Evolutionary conservation across 1,140 invertebrate species (phyloP).

Genomic region (Drosophila littoralis): DNA sequence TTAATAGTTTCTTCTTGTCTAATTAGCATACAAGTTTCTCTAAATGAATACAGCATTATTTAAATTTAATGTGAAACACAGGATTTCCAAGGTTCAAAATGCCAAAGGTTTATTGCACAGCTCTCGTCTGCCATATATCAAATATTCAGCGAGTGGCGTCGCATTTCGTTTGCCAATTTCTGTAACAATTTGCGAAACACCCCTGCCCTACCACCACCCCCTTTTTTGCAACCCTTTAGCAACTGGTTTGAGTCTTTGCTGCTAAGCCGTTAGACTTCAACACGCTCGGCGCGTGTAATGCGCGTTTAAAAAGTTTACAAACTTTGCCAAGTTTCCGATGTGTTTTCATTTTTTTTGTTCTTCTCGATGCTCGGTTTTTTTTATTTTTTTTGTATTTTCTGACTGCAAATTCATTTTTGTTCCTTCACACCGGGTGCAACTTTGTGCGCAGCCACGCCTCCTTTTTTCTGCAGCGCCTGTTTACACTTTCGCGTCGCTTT

Average conservation of each 20-base stretch:
- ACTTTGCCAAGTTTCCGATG: slow-evolving; percentile 70
- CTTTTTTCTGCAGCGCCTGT: slow-evolving; percentile 51
- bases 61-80: not conserved
- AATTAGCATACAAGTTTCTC: too few species aligned
- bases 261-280: slow-evolving; percentile 64
- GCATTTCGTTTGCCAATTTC: slow-evolving; percentile 23
- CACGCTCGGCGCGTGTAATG: slow-evolving; percentile 78
- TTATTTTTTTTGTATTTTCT: slow-evolving; percentile 18
- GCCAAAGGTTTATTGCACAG: not conserved
- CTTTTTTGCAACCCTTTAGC: not conserved
- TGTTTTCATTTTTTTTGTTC: slow-evolving; percentile 37
- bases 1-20: too few species aligned
- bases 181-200: not conserved
- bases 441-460: slow-evolving; percentile 60
- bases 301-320: slow-evolving; percentile 82
- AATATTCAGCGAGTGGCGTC: not conserved
- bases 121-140: not conserved
- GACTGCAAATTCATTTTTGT: slow-evolving; percentile 62
- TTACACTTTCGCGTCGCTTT: slow-evolving; percentile 68
- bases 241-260: slow-evolving; percentile 4
- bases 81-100: not conserved
- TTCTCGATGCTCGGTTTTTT: not conserved
- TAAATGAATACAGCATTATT: too few species aligned
- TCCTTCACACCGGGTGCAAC: slow-evolving; percentile 62
- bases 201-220: not conserved